A percentile compares a stretch with the other conserved stretches of the same genome.
phyloP scores from a whole-genome alignment of 1,140 invertebrate species.

The Zophobas morio region DNA sequence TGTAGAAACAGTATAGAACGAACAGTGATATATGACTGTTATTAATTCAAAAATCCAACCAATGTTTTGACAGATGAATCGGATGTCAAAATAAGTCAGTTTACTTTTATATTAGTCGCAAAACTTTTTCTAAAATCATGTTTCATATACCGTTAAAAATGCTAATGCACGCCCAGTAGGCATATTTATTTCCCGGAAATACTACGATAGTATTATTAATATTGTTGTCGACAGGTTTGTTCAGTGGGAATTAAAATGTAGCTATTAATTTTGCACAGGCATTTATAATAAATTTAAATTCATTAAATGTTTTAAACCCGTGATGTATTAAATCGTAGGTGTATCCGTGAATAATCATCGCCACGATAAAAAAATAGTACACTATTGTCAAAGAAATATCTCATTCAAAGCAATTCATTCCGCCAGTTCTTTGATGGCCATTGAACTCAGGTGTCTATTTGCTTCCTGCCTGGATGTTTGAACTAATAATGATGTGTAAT shows the following conservation, averaged over 20 bases:
- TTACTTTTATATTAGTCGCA: not conserved
- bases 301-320: not conserved
- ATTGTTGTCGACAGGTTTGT: slow-evolving; percentile 5
- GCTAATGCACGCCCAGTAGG: slow-evolving; percentile 14
- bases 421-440: slow-evolving; percentile 12
- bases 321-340: not conserved
- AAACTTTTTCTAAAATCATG: not conserved
- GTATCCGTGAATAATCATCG: slow-evolving; percentile 4
- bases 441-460: slow-evolving; percentile 25
- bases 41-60: too few species aligned
- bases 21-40: too few species aligned
- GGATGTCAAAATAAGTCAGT: too few species aligned
- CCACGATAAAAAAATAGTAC: slow-evolving; percentile 2
- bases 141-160: slow-evolving; percentile 20
- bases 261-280: not conserved
- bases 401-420: slow-evolving; percentile 24
- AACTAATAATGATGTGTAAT: slow-evolving; percentile 23
- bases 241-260: slow-evolving; percentile 13
- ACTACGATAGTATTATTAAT: not conserved
- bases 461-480: slow-evolving; percentile 2
- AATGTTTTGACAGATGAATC: too few species aligned
- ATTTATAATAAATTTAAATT: not conserved
- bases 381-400: slow-evolving; percentile 17
- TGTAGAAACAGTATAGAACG: too few species aligned
- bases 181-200: slow-evolving; percentile 33